Conservation (phyloP, 2,888 invertebrate genomes). For the Nomada lathburiana region DNA sequence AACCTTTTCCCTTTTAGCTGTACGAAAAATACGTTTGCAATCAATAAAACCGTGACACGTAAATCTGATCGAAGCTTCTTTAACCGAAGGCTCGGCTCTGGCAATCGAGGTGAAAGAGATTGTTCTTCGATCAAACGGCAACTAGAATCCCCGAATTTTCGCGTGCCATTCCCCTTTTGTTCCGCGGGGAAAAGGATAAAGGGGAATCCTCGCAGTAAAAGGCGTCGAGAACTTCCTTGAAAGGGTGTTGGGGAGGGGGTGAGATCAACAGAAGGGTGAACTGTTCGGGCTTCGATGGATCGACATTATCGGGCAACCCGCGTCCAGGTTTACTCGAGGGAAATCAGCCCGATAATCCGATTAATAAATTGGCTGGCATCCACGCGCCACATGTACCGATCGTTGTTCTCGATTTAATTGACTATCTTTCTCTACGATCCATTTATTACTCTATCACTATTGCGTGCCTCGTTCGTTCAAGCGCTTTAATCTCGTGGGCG, state of each 20-base stretch:
- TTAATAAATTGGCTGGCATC: slow-evolving; percentile 83
- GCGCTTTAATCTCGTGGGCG: slow-evolving; percentile 16
- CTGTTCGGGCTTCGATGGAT: slow-evolving; percentile 78
- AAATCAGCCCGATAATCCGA: slow-evolving; percentile 84
- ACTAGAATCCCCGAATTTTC: slow-evolving; percentile 23
- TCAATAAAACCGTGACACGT: slow-evolving; percentile 1
- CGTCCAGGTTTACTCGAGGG: slow-evolving; percentile 77
- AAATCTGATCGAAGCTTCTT: slow-evolving; percentile 44
- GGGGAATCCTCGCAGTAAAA: slow-evolving; percentile 28
- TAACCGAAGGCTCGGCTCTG: slow-evolving; percentile 29
- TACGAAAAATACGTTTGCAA: no score
- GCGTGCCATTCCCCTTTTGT: neutral
- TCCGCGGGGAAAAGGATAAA: no score
- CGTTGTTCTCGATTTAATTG: slow-evolving; percentile 80
- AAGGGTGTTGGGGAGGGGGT: slow-evolving; percentile 23
- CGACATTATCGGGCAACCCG: slow-evolving; percentile 74
- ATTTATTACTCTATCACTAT: slow-evolving; percentile 54
- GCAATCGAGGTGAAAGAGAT: slow-evolving; percentile 15
- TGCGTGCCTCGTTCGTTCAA: slow-evolving; percentile 36
- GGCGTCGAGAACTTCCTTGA: slow-evolving; percentile 48
- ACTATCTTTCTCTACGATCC: slow-evolving; percentile 75
- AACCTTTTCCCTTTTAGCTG: no score
- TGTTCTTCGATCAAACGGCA: slow-evolving; percentile 43
- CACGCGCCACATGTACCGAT: slow-evolving; percentile 58
- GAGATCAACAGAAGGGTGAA: slow-evolving; percentile 56